Percentiles rank a stretch among this genome's conserved stretches.
Evolutionary conservation across 2,888 invertebrate species (phyloP).

Genomic region (Himalopsyche kuldschensis): DNA sequence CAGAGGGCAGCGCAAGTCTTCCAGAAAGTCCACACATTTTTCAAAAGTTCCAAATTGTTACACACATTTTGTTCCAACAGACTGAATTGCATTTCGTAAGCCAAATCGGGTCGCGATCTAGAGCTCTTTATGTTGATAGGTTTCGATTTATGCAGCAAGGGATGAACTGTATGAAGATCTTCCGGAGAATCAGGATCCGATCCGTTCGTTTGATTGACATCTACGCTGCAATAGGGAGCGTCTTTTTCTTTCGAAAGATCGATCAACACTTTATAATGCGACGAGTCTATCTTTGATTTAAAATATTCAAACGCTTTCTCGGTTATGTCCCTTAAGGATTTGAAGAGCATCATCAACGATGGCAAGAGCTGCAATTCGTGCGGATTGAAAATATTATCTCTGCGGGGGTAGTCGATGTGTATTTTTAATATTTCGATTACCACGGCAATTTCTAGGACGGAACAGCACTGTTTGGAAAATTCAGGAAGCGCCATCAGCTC

Average conservation of each 20-base stretch:
- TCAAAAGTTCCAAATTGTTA: slow-evolving; percentile 50
- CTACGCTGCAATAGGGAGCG: neutral
- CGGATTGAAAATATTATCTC: neutral
- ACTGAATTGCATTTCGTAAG: slow-evolving; percentile 18
- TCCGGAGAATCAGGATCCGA: neutral
- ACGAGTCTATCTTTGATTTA: slow-evolving; percentile 47
- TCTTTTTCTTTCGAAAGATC: slow-evolving; percentile 46
- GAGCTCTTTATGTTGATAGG: slow-evolving; percentile 24
- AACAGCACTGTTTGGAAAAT: slow-evolving; percentile 63
- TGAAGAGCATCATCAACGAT: slow-evolving; percentile 54
- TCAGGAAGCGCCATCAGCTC: slow-evolving; percentile 57
- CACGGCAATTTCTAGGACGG: slow-evolving; percentile 63
- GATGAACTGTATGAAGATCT: neutral
- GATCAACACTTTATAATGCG: slow-evolving; percentile 48
- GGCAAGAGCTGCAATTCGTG: slow-evolving; percentile 42
- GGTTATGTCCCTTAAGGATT: slow-evolving; percentile 50
- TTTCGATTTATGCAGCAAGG: slow-evolving; percentile 10
- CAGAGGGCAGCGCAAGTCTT: slow-evolving; percentile 57
- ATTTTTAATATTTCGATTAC: slow-evolving; percentile 62
- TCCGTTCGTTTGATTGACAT: neutral
- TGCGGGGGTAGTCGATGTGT: slow-evolving; percentile 44
- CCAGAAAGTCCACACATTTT: slow-evolving; percentile 57
- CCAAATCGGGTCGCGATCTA: slow-evolving; percentile 9
- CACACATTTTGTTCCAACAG: slow-evolving; percentile 42
- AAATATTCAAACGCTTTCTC: slow-evolving; percentile 51